A percentile compares a stretch with the other conserved stretches of the same genome.
These are phyloP conservation scores for Halcyon smyrnensis DNA, from an alignment of 2,797 vertebrate species.

Conservation along the genomic window DNA sequence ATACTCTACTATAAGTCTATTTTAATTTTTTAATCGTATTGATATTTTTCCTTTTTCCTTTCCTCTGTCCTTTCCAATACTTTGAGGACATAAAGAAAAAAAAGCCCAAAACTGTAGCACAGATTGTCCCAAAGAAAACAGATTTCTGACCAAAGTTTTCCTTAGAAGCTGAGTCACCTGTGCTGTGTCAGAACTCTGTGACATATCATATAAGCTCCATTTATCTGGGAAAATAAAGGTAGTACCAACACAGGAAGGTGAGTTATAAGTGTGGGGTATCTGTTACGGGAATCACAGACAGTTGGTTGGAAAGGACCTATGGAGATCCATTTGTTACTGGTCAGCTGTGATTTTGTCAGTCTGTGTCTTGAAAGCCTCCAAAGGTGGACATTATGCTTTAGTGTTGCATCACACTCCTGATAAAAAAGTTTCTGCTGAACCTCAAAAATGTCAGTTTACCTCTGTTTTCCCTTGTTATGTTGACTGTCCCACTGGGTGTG, in stretches of 20 bases:
- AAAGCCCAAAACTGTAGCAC: neutral
- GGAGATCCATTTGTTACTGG: neutral
- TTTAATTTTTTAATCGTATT: neutral
- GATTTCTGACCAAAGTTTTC: neutral
- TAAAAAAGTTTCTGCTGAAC: neutral
- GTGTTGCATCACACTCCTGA: neutral
- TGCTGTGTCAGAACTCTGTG: neutral
- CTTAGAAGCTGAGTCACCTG: neutral
- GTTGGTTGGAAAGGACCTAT: neutral
- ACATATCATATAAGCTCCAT: neutral
- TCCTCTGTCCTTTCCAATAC: neutral
- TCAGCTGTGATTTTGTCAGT: neutral
- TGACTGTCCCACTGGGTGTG: neutral
- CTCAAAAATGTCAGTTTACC: neutral
- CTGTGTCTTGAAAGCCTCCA: neutral
- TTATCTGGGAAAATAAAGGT: neutral
- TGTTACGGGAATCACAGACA: neutral
- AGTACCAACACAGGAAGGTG: neutral
- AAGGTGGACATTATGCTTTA: neutral
- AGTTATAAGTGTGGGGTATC: neutral
- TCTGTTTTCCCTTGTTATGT: neutral
- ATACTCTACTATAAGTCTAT: accelerated
- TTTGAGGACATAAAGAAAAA: neutral
- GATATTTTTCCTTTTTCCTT: neutral
- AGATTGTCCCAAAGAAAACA: neutral